These are phyloP conservation scores for Myotis pilosus DNA, from an alignment of 2,797 vertebrate species.

Conservation along the genomic window DNA sequence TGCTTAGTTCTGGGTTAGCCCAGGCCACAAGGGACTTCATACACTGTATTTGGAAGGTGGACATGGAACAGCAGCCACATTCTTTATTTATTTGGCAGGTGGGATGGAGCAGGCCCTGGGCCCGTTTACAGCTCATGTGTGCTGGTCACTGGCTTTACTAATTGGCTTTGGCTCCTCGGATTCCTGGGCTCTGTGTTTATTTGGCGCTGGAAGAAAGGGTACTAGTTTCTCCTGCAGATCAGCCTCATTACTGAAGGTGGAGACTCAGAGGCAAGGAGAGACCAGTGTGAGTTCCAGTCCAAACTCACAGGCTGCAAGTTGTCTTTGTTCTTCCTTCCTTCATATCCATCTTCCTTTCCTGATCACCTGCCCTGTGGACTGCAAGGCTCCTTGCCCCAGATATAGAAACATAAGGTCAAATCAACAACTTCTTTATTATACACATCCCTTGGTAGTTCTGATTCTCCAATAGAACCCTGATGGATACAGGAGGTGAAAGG, in stretches of 20 bases:
- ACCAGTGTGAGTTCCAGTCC: not conserved
- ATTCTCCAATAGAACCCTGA: not conserved
- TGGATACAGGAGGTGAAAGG: not conserved
- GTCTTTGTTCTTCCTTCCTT: not conserved
- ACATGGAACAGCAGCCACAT: no score
- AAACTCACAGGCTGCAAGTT: not conserved
- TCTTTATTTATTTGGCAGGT: not conserved
- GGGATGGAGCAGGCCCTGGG: not conserved
- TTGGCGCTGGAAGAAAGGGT: not conserved
- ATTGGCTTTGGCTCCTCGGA: not conserved
- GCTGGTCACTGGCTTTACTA: not conserved
- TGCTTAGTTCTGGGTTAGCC: not conserved
- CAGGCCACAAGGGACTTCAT: not conserved
- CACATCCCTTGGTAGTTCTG: not conserved
- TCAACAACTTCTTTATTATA: not conserved
- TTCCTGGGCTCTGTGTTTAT: not conserved
- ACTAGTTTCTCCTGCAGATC: not conserved
- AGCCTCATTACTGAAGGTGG: not conserved
- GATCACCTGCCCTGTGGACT: not conserved
- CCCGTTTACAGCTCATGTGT: not conserved
- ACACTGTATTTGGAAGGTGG: not conserved
- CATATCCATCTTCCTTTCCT: not conserved
- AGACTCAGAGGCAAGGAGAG: not conserved
- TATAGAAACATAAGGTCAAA: not conserved
- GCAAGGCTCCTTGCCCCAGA: not conserved